phyloP scores from a whole-genome alignment of 1,140 invertebrate genomes.

The Brachionus rubens region DNA sequence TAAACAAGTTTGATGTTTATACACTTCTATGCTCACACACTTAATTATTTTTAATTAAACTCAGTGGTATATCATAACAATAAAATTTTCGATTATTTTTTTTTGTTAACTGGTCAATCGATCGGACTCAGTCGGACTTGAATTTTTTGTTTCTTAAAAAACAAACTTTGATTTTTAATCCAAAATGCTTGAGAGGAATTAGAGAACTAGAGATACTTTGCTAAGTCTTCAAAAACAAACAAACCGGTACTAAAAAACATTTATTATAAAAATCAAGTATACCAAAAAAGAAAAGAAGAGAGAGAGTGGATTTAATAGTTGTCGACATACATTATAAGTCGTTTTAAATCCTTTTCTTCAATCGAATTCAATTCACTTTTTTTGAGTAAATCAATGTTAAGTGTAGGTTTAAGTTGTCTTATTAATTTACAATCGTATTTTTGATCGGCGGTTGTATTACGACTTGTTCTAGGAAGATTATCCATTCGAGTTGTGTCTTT shows the following conservation, averaged over 20 bases:
- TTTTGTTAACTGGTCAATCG: too few relatives aligned
- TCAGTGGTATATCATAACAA: conserved; percentile 18
- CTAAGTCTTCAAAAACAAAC: not conserved
- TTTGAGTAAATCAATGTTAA: not conserved
- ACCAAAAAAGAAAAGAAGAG: not conserved
- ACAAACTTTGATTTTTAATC: too few relatives aligned
- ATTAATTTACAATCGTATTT: conserved; percentile 22
- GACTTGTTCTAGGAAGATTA: not conserved
- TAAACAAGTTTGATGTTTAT: conserved; percentile 26
- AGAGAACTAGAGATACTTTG: not conserved
- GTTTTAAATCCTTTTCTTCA: conserved; percentile 38
- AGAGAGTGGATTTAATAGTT: not conserved
- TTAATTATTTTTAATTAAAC: conserved; percentile 6
- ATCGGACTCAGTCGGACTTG: too few relatives aligned
- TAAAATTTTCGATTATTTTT: too few relatives aligned
- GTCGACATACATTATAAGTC: conserved; percentile 34
- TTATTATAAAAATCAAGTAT: conserved; percentile 11
- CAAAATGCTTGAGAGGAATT: conserved; percentile 1
- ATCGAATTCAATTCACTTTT: conserved; percentile 23
- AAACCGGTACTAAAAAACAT: conserved; percentile 27
- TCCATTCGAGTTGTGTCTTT: not conserved
- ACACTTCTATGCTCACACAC: conserved; percentile 33
- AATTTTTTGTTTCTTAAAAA: too few relatives aligned
- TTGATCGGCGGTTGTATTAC: not conserved
- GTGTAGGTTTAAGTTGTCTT: not conserved